These are phyloP conservation scores for Bombus picipes DNA, from an alignment of 1,140 invertebrate species.

Conservation along the genomic window DNA sequence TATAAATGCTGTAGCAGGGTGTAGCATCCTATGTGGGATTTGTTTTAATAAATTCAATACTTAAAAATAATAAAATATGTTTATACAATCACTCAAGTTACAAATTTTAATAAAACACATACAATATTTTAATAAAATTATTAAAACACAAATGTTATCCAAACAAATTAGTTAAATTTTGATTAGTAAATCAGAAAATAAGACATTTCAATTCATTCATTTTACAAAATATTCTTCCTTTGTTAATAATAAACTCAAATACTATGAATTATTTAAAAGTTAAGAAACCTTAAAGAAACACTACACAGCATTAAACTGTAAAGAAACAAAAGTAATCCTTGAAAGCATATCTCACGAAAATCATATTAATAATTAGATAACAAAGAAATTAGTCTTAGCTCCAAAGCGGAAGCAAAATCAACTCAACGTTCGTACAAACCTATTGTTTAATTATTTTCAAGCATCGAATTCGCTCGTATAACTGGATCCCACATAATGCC, in stretches of 20 bases:
- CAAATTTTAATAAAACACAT: not conserved
- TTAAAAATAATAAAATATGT: conserved; percentile 1
- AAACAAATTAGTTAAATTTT: not conserved
- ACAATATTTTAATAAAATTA: not conserved
- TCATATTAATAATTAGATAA: not conserved
- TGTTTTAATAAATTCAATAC: not conserved
- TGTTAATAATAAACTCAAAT: not conserved
- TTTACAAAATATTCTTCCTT: not conserved
- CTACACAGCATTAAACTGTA: not conserved
- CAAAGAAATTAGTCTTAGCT: not conserved
- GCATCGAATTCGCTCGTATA: not conserved
- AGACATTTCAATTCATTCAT: not conserved
- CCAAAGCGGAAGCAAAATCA: not conserved
- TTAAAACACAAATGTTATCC: not conserved
- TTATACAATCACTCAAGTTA: not conserved
- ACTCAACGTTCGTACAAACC: not conserved
- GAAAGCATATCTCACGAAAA: not conserved
- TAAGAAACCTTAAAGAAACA: not conserved
- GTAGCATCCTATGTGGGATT: not conserved
- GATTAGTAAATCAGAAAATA: too few relatives aligned
- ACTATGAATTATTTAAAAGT: not conserved
- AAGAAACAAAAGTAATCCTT: not conserved
- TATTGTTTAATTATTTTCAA: not conserved
- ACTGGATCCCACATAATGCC: conserved; percentile 1
- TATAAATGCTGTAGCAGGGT: not conserved